Base-by-base conservation (phyloP, 2,888 invertebrate species). In the Dolichopus griseipennis region DNA sequence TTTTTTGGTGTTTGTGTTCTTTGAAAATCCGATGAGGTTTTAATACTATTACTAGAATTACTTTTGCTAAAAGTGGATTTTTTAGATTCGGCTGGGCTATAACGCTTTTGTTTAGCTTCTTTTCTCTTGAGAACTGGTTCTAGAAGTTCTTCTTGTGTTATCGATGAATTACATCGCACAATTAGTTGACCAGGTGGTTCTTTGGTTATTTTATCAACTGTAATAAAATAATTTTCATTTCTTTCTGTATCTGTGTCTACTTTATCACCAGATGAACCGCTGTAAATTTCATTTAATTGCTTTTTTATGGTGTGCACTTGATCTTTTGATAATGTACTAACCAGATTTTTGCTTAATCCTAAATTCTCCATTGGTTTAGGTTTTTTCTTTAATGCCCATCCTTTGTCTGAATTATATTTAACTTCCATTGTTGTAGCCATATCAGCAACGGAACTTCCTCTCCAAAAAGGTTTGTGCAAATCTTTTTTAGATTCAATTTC, bases 271-370 rank as follows among this genome's bases (percentile, higher is more conserved):
- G 33, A n/a, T 0, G 74, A 69, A 0, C 84, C 86, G 66, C 90
- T 89, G 73, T 93, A 93, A 70, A 93, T 93, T 72, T 92, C 91
- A 73, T 88, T 89, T 0, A 93, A 79, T 77, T 93, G 93, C 73
- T 86, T 86, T 78, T 92, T 92, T 63, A 93, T 83, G 34, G 90
- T 88, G 74, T 87, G 88, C 0, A 93, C 89, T 82, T 93, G 93
- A 72, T 93, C 92, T 81, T 90, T 87, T 1, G 93, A 92, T 64
- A 93, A 81, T 74, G 93, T 92, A 75, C 92, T 92, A 86, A 92
- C 92, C 67, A 93, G 84, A 69, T 89, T 86, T 75, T 87, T 89
- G 9, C 91, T 91, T 15, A 92, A 84, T 10, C 91, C 90, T 76
- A 83, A 72, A 81, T 83, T 77, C 79, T 83, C 65, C 80, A 81